Evolutionary conservation across 2,797 vertebrate genomes (phyloP).

Genomic region (Eulemur rubriventer): DNA sequence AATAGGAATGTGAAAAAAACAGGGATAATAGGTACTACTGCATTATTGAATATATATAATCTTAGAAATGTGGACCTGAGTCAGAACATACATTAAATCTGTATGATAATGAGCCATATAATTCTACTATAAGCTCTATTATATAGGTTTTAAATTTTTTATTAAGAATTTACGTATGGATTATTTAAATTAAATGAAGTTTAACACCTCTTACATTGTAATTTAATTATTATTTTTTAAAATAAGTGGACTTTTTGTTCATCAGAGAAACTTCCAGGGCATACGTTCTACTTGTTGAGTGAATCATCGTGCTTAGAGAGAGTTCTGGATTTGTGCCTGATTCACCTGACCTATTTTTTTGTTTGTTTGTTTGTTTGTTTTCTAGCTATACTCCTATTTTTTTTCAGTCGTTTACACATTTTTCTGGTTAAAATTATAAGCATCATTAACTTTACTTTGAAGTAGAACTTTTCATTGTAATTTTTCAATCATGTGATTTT

Average conservation of each 20-base stretch:
- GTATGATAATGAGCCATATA: background rate
- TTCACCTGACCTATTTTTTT: background rate
- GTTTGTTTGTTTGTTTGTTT: background rate
- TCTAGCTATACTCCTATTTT: background rate
- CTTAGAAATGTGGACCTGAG: background rate
- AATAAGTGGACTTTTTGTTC: background rate
- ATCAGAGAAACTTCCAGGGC: background rate
- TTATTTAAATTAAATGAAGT: background rate
- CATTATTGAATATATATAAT: background rate
- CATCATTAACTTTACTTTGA: background rate
- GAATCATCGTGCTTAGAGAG: background rate
- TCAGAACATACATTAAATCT: background rate
- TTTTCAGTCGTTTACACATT: background rate
- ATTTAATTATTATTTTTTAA: background rate
- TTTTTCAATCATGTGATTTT: background rate
- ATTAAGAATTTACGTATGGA: background rate
- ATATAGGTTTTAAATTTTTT: background rate
- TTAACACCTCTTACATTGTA: background rate
- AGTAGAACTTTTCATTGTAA: constrained; percentile 9
- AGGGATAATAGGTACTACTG: background rate
- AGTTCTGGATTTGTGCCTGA: constrained; percentile 5
- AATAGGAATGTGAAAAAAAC: background rate
- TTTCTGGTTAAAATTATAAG: background rate
- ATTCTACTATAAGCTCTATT: background rate
- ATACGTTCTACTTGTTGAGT: background rate